phyloP scores from a whole-genome alignment of 2,888 invertebrate genomes.

The Oscheius sp. region DNA sequence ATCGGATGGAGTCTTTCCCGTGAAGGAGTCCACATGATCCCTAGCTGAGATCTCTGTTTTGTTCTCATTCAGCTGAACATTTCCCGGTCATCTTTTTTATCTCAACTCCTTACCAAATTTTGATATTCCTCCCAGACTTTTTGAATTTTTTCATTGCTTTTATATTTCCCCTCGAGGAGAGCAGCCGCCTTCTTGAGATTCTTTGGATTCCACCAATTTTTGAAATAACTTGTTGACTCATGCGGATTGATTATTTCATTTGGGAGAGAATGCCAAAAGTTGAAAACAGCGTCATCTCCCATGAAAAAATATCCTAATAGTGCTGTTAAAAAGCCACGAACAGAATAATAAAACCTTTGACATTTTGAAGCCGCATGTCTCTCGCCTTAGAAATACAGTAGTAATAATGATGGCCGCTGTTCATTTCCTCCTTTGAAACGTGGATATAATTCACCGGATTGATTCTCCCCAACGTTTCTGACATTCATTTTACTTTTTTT shows the following conservation, averaged over 20 bases:
- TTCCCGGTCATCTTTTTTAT: background rate
- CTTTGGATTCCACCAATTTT: background rate
- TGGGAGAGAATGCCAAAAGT: background rate
- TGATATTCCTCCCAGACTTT: background rate
- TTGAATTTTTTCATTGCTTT: background rate
- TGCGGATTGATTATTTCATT: background rate
- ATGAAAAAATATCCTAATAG: conserved; percentile 10
- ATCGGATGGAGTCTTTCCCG: background rate
- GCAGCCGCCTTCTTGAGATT: background rate
- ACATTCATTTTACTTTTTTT: no score
- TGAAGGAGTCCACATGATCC: background rate
- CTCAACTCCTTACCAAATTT: background rate
- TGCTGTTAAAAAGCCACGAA: no score
- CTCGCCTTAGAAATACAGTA: background rate
- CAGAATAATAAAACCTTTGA: background rate
- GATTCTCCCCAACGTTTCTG: background rate
- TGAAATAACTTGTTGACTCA: background rate
- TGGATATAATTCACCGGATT: background rate
- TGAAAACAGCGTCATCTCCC: conserved; percentile 18
- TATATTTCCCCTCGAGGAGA: background rate
- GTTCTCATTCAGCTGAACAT: no score
- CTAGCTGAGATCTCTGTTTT: background rate
- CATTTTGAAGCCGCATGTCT: background rate
- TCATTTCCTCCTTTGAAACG: background rate
- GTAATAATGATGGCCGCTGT: background rate